These are phyloP conservation scores for Oreochromis grahami DNA, from an alignment of 2,797 vertebrate species.

Conservation along the genomic window DNA sequence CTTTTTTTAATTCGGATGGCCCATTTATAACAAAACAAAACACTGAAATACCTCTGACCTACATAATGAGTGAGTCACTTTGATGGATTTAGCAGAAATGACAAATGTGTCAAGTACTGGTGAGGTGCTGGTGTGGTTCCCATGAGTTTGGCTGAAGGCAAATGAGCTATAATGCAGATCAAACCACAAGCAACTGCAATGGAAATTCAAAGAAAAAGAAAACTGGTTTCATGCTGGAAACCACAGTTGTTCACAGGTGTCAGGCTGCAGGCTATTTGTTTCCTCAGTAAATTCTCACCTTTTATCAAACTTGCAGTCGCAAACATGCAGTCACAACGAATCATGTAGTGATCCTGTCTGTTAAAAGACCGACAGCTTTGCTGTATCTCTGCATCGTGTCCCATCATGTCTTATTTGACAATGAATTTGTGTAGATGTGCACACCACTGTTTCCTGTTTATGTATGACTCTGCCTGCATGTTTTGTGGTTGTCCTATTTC, in stretches of 20 bases:
- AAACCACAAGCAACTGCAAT: background rate
- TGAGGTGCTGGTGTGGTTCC: background rate
- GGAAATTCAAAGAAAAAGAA: background rate
- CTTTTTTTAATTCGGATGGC: fast-evolving
- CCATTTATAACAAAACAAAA: background rate
- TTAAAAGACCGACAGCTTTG: background rate
- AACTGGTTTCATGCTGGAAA: background rate
- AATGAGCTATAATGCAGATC: background rate
- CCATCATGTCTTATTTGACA: background rate
- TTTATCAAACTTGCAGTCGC: background rate
- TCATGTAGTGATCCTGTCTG: background rate
- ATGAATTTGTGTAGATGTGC: background rate
- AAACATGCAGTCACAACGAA: too few species aligned
- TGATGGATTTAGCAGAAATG: background rate
- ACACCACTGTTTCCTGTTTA: background rate
- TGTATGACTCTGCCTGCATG: background rate
- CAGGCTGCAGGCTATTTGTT: background rate
- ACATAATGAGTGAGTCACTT: background rate
- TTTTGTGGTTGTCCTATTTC: background rate
- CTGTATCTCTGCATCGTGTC: background rate
- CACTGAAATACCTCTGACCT: background rate
- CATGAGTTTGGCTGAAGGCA: fast-evolving
- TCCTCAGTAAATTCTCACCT: background rate
- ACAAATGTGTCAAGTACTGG: background rate
- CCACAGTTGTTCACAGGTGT: background rate